A percentile compares a stretch with the other conserved stretches of the same genome.
Conservation (phyloP, 92 coral and sea anemone species). For the Phenganax subtilis region DNA sequence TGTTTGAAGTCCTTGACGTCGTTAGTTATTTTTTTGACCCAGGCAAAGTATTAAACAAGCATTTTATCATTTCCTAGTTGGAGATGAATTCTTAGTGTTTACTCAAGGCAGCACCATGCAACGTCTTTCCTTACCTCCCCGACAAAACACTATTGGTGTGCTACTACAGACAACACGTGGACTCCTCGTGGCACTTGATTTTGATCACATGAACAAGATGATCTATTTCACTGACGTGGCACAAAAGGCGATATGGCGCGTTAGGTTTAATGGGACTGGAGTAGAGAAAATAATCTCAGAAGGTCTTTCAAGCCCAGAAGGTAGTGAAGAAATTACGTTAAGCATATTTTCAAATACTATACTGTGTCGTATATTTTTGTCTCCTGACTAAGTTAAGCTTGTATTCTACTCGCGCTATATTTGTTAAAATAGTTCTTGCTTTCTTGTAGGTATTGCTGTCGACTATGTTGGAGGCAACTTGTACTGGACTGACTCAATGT, state of each 20-base stretch:
- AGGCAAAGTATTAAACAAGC: not conserved
- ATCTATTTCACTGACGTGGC: slow-evolving; percentile 94
- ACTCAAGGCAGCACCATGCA: slow-evolving; percentile 91
- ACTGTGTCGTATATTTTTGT: not conserved
- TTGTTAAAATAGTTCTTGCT: not conserved
- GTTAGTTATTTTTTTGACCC: not conserved
- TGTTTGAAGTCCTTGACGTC: not conserved
- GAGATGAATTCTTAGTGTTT: slow-evolving; percentile 86
- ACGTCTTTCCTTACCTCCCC: slow-evolving; percentile 93
- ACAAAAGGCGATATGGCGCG: slow-evolving; percentile 71
- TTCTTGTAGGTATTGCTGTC: slow-evolving; percentile 75
- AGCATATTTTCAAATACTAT: not conserved
- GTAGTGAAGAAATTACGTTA: slow-evolving; percentile 29
- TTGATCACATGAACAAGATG: slow-evolving; percentile 68
- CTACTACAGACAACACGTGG: slow-evolving; percentile 64
- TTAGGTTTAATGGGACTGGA: slow-evolving; percentile 73
- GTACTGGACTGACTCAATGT: slow-evolving; percentile 95
- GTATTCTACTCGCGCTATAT: too few species aligned
- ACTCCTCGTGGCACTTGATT: slow-evolving; percentile 83
- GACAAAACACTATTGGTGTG: slow-evolving; percentile 76
- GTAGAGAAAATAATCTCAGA: slow-evolving; percentile 58
- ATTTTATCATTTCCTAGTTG: slow-evolving; percentile 54
- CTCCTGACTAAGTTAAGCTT: too few species aligned
- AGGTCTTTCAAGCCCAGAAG: slow-evolving; percentile 83
- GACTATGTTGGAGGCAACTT: slow-evolving; percentile 96